Base-by-base conservation (phyloP, 2,888 invertebrate species). In the Sericinus montela region DNA sequence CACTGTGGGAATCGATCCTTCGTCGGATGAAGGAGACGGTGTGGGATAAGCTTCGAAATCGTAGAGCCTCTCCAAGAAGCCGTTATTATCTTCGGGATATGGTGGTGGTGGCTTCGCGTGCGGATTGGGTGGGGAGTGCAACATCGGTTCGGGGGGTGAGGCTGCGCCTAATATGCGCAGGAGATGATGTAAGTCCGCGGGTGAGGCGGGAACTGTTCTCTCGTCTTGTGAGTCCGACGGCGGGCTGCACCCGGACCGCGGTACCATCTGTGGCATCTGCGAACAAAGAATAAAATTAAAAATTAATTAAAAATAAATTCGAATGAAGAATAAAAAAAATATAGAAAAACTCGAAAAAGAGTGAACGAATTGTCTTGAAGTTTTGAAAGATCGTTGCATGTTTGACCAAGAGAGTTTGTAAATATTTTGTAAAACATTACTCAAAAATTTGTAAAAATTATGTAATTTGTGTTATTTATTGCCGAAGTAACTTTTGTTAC, bases 191-290 rank as follows among this genome's bases (percentile, higher is more conserved):
- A 80, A 75, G 67, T 76, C 89, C 54, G 90, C 85, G 15, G 91
- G 90, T 30, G 91, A 91, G 23, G 82, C 75, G 55, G 91, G 90
- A 47, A 90, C 90, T 51, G 91, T 90, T 60, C 88, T 80, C 75
- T 91, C 90, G 60, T 94, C 93, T 67, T 95, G 90, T 46, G 96
- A 90, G 14, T 94, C 94, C 74, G 93, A 93, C 58, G 93, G 92
- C 63, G 94, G 93, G 80, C 93, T 94, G 75, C 92, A 93, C 78
- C 93, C 94, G 68, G 93, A 93, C 65, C 93, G 91, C 51, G 94
- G 94, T 67, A 94, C 94, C 69, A 93, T 94, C 89, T 95, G 95
- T 82, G 94, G 94, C 94, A 94, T 94, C 95, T 95, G 92, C 45
- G 51, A 55, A 80, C 79, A 84, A 86, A 25, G 8, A n/a, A 47